Conservation (phyloP, 2,797 vertebrate species). For the Macroramphosus scolopax region DNA sequence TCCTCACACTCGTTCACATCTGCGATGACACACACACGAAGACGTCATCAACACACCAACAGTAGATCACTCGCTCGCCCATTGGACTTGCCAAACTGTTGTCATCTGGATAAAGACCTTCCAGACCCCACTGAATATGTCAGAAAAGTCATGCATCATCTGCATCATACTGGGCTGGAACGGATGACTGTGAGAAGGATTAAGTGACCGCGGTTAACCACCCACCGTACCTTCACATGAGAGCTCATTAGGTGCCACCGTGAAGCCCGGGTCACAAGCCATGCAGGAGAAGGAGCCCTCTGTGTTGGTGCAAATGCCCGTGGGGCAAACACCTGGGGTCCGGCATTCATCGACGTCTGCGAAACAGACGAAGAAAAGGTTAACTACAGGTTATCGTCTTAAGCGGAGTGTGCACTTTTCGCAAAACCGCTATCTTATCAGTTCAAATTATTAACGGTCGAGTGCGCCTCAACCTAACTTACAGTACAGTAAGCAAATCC, state of each 20-base stretch:
- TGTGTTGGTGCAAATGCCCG: constrained; percentile 73
- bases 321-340: constrained; percentile 62
- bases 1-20: constrained; percentile 78
- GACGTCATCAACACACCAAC: constrained; percentile 36
- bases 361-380: constrained; percentile 29
- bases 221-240: constrained; percentile 72
- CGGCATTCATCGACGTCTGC: constrained; percentile 76
- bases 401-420: constrained; percentile 24
- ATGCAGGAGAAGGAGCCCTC: constrained; percentile 76
- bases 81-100: constrained; percentile 29
- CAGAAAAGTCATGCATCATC: constrained; percentile 38
- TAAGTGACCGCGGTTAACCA: constrained; percentile 2
- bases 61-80: constrained; percentile 32
- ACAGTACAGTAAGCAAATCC: constrained; percentile 56
- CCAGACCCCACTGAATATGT: constrained; percentile 53
- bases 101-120: constrained; percentile 29
- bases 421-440: constrained; percentile 38
- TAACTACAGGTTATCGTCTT: constrained; percentile 24
- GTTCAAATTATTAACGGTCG: constrained; percentile 24
- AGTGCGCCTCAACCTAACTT: constrained; percentile 17
- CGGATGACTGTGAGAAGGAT: constrained; percentile 25
- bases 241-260: constrained; percentile 43
- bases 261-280: constrained; percentile 70
- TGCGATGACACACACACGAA: constrained; percentile 43
- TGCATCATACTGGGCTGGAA: constrained; percentile 20